These are phyloP conservation scores for Nymphalis io DNA, from an alignment of 1,140 invertebrate species.

Conservation along the genomic window DNA sequence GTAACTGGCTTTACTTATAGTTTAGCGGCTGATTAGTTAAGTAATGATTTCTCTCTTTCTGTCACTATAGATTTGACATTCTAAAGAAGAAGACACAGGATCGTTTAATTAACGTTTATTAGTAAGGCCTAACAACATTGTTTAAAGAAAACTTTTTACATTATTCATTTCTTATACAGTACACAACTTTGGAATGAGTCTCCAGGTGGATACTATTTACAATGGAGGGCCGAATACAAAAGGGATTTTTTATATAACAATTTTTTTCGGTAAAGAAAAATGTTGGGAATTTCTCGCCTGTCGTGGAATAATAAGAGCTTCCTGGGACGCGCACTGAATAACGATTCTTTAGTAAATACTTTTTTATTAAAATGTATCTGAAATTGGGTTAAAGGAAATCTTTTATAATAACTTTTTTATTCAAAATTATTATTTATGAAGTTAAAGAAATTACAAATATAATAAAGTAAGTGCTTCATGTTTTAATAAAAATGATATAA, in stretches of 20 bases:
- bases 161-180: no score
- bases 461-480: no score
- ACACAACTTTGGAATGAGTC: not conserved
- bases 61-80: no score
- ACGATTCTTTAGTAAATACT: not conserved
- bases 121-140: no score
- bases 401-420: not conserved
- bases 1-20: no score
- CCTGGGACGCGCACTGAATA: conserved; percentile 6
- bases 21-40: no score
- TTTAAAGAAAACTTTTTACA: no score
- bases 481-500: no score
- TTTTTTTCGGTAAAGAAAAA: conserved; percentile 11
- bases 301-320: conserved; percentile 22
- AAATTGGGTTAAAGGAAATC: not conserved
- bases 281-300: not conserved
- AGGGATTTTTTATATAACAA: conserved; percentile 15
- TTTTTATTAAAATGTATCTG: not conserved
- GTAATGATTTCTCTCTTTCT: no score
- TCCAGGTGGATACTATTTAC: not conserved
- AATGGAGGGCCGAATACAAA: conserved; percentile 11
- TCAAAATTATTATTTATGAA: not conserved
- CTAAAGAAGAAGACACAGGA: no score
- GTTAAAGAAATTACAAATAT: no score
- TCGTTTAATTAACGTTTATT: no score